Base-by-base conservation (phyloP, 2,888 invertebrate species). In the Ganaspis brasiliensis region DNA sequence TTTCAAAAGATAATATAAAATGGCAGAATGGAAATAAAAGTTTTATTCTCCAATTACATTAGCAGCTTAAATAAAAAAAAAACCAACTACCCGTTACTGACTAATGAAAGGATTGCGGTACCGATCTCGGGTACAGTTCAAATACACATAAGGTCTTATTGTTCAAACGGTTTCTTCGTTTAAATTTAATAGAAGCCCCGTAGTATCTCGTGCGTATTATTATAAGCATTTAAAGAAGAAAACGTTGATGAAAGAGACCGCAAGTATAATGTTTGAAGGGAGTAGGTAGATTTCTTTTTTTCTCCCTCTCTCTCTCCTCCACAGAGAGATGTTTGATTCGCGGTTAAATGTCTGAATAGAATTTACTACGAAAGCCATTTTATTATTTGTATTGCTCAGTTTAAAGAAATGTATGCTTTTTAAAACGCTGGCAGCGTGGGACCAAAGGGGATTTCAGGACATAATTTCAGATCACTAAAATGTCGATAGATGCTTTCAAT, bases 171-270 rank as follows among this genome's bases (percentile, higher is more conserved):
- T 80, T 82, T 79, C 72, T 80, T 78, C 77, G 82, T 82, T 80
- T 77, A 72, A 75, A 75, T 76, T 76, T 79, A 82, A 82, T 82
- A 82, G 78, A 78, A 82, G 82, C 80, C 80, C 80, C 72, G 74
- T 78, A 82, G 82, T 80, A 82, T 82, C 82, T 82, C 80, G 79
- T 80, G 71, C 79, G 78, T 80, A 79, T 76, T 79, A 81, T 80
- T 81, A 81, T 79, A 77, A 75, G 77, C 77, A 79, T 79, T 56
- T 73, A 76, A n/a, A 79, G 77, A 76, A 80, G 80, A 79, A 80
- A 72, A 52, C 73, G 76, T 67, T 71, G 80, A 78, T 79, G 82
- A 81, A 80, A 80, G 80, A 80, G 77, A 75, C 77, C 79, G 78
- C 77, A 79, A 72, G 79, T 79, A 81, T 81, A 80, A 81, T 80